phyloP scores from a whole-genome alignment of 2,113 vertebrate genomes.

The Crypturellus undulatus region DNA sequence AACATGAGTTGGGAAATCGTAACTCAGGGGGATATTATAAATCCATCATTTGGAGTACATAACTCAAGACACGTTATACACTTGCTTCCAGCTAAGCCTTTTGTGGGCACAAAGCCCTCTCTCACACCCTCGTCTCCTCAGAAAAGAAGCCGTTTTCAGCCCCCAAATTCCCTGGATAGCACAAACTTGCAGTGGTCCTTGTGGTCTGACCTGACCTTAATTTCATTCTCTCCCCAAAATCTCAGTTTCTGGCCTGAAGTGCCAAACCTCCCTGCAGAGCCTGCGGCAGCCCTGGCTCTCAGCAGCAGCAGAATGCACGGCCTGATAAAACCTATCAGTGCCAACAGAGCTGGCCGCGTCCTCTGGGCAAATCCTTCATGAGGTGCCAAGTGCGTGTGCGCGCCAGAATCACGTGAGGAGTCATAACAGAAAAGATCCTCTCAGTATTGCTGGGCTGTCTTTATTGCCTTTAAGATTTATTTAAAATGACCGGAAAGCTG shows the following conservation, averaged over 20 bases:
- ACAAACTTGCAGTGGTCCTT: background rate
- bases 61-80: background rate
- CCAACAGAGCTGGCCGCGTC: background rate
- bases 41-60: background rate
- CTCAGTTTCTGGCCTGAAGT: background rate
- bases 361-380: background rate
- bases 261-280: background rate
- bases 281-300: background rate
- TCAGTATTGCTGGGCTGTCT: background rate
- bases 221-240: background rate
- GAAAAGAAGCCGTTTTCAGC: background rate
- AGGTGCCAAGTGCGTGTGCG: background rate
- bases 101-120: background rate
- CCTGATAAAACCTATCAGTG: background rate
- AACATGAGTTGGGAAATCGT: background rate
- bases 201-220: background rate
- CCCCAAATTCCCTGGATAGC: background rate
- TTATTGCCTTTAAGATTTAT: conserved; percentile 11
- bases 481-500: conserved; percentile 35
- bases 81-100: background rate
- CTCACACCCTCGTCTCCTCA: background rate
- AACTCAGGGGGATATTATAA: background rate
- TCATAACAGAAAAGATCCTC: background rate
- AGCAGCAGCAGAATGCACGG: background rate
- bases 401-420: background rate